phyloP scores from a whole-genome alignment of 2,113 vertebrate genomes.

The Cromileptes altivelis region DNA sequence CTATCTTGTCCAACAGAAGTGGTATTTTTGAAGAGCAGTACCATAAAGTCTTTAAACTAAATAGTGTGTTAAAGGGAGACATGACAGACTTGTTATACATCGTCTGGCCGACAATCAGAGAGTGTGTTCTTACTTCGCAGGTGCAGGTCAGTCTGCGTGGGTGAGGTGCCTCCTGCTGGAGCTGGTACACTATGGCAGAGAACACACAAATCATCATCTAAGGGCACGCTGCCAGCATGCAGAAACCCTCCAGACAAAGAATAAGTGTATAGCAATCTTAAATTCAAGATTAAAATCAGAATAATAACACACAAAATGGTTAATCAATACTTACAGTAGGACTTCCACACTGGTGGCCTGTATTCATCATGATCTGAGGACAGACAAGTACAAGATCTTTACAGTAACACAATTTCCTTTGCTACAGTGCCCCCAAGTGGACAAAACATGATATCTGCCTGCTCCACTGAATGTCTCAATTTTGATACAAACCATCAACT shows the following conservation, averaged over 20 bases:
- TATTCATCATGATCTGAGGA: constrained; percentile 82
- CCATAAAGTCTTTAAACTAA: background rate
- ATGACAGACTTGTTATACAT: background rate
- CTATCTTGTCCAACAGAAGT: background rate
- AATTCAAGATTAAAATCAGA: background rate
- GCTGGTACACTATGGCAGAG: constrained; percentile 92
- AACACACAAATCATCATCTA: constrained; percentile 5
- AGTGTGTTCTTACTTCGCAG: constrained; percentile 77
- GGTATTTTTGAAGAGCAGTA: background rate
- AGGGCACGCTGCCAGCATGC: background rate
- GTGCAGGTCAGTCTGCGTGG: constrained; percentile 89
- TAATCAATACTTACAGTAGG: constrained; percentile 73
- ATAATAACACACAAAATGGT: background rate
- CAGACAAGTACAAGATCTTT: background rate
- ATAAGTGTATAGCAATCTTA: background rate
- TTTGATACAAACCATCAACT: background rate
- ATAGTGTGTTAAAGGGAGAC: background rate
- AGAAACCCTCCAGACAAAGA: background rate
- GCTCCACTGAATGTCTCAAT: background rate
- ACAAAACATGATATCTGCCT: background rate
- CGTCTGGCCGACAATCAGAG: background rate
- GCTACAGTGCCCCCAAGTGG: constrained; percentile 52
- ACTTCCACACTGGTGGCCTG: constrained; percentile 83
- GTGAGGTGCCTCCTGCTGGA: constrained; percentile 99
- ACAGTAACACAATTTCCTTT: background rate